Conservation (phyloP, 2,888 invertebrate species). For the Callyntrura guangdongensis region DNA sequence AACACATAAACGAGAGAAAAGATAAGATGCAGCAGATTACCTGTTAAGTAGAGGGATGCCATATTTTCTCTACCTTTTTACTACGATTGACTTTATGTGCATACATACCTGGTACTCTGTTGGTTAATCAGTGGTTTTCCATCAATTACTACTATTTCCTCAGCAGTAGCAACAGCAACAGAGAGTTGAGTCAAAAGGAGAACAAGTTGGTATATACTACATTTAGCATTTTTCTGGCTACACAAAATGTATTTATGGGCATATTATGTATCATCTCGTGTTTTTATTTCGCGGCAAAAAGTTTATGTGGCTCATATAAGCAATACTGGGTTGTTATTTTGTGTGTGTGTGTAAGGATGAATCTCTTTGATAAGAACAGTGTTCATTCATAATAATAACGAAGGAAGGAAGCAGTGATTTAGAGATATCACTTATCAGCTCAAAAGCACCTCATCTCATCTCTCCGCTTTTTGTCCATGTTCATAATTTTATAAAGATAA, state of each 20-base stretch:
- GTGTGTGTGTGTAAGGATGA: too few relatives aligned
- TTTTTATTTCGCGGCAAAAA: not conserved
- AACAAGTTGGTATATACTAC: not conserved
- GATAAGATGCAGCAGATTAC: conserved; percentile 58
- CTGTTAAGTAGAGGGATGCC: not conserved
- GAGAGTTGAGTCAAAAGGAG: conserved; percentile 38
- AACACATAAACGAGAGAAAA: conserved; percentile 17
- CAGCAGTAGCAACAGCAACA: conserved; percentile 17
- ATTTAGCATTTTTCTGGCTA: conserved; percentile 1
- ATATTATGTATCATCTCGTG: not conserved
- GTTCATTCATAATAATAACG: conserved; percentile 50
- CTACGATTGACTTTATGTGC: conserved; percentile 7
- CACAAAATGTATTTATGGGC: not conserved
- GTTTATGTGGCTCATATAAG: too few relatives aligned
- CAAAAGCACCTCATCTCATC: conserved; percentile 11
- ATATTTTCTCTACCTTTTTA: conserved; percentile 56
- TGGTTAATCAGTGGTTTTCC: conserved; percentile 61
- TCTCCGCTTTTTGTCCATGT: conserved; percentile 36
- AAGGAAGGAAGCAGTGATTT: conserved; percentile 17
- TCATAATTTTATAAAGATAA: conserved; percentile 17
- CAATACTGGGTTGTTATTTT: too few relatives aligned
- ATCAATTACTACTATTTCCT: conserved; percentile 64
- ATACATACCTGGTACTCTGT: not conserved
- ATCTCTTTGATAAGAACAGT: not conserved
- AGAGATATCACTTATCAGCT: conserved; percentile 56